Evolutionary conservation across 1,140 invertebrate genomes (phyloP), one percentile per base, ranked within the genome.

Genomic region (Oedothorax gibbosus): DNA sequence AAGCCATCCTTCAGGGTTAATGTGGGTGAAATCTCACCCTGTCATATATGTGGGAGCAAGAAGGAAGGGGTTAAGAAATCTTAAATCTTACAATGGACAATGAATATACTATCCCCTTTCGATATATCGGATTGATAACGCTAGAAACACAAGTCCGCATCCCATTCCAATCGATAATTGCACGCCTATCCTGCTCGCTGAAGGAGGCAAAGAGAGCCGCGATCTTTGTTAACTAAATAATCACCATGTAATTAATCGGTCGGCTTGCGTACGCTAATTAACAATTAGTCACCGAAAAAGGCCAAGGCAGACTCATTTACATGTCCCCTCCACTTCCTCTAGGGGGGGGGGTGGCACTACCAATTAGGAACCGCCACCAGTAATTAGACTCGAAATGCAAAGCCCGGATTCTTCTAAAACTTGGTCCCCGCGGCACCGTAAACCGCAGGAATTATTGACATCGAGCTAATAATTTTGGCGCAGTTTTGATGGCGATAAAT

Each of bases 171-270:
- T 84, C 71, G 72, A 84, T 75, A 75, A 66, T 64, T 53, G 56
- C 69, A 35, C 53, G 66, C 78, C 79, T 82, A 49, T 64, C 79
- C 54, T 72, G 50, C 56, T 71, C 35, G 35, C 35, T 35, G 35
- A 65, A 79, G 68, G 77, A 68, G 77, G 77, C 56, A 64, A 35
- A 50, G 69, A 14, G 69, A 57, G 62, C 57, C 72, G 73, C 64
- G 75, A 85, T 85, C 83, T 85, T 85, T 85, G 83, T 85, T 85
- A 77, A 85, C 83, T 85, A 85, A 85, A 85, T 85, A 77, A 85
- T 85, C 83, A 85, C 83, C 75, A 64, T 85, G 83, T 85, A 85
- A 85, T 85, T 85, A 77, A 85, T 85, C 83, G 83, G 81, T 78
- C 83, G 65, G 75, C 73, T 77, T 77, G 73, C 75, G 83, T 78